Percentiles rank a stretch among this genome's conserved stretches.
Conservation (phyloP, 2,113 vertebrate genomes). For the Prochilodus magdalenae region DNA sequence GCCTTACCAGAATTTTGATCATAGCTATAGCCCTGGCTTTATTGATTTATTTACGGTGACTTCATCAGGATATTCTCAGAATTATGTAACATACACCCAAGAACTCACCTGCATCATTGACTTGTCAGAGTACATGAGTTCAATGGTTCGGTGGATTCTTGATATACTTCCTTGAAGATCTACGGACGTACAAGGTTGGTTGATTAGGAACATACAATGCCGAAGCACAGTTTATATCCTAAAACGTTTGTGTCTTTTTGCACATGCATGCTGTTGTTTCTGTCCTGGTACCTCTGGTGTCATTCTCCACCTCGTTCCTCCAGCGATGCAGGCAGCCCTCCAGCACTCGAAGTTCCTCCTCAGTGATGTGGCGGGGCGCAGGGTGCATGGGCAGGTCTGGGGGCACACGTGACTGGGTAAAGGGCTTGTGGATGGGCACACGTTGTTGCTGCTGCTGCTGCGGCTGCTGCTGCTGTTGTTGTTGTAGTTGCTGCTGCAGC, state of each 20-base stretch:
- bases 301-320: conserved; percentile 97
- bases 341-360: conserved; percentile 92
- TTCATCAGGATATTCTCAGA: neutral
- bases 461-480: conserved; percentile 31
- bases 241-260: neutral
- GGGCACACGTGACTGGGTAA: conserved; percentile 94
- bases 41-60: too few relatives aligned
- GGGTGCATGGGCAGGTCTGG: conserved; percentile 96
- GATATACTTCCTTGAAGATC: conserved; percentile 97
- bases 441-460: conserved; percentile 77
- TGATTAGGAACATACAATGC: neutral
- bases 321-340: conserved; percentile 96
- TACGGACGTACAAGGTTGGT: conserved; percentile 56
- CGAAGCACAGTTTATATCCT: neutral
- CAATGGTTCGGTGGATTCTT: conserved; percentile 95
- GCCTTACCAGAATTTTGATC: too few relatives aligned
- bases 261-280: neutral
- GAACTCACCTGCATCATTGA: conserved; percentile 93
- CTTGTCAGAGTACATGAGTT: conserved; percentile 98
- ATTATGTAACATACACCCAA: neutral
- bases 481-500: conserved; percentile 71
- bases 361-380: conserved; percentile 92
- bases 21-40: too few relatives aligned
- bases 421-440: conserved; percentile 91
- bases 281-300: conserved; percentile 85